Conservation (phyloP, 1,140 invertebrate genomes). For the Uloborus diversus region DNA sequence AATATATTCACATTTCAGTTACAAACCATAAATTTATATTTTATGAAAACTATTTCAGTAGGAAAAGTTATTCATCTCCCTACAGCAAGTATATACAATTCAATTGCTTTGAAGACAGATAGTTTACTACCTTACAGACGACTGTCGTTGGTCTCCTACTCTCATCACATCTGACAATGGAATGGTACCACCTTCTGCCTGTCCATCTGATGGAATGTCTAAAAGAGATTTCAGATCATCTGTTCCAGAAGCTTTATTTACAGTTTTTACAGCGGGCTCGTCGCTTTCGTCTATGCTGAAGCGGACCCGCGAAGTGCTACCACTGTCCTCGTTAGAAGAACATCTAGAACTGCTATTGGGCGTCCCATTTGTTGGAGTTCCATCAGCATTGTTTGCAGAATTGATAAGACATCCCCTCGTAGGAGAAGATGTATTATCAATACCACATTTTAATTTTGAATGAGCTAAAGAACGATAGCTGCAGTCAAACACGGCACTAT, state of each 20-base stretch:
- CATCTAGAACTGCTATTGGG: slow-evolving; percentile 75
- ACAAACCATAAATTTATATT: too few relatives aligned
- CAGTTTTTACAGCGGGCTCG: slow-evolving; percentile 22
- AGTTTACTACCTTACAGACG: neutral
- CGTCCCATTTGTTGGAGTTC: slow-evolving; percentile 82
- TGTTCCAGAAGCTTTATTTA: slow-evolving; percentile 37
- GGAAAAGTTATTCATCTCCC: neutral
- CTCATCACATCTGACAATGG: neutral
- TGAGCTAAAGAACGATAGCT: slow-evolving; percentile 59
- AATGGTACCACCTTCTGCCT: neutral
- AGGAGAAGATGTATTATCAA: slow-evolving; percentile 25
- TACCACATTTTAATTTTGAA: slow-evolving; percentile 3
- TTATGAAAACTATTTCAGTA: slow-evolving; percentile 9
- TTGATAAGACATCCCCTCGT: neutral
- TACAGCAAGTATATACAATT: neutral
- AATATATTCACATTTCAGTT: too few relatives aligned
- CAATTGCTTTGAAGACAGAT: neutral
- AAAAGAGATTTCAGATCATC: slow-evolving; percentile 67
- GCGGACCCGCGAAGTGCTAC: slow-evolving; percentile 81
- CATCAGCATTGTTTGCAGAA: slow-evolving; percentile 61
- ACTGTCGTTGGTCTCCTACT: neutral
- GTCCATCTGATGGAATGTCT: slow-evolving; percentile 70
- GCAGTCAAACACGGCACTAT: slow-evolving; percentile 75
- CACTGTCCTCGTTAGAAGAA: slow-evolving; percentile 82
- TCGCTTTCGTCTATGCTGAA: slow-evolving; percentile 78